Percentiles rank a stretch among this genome's conserved stretches.
These are phyloP conservation scores for Choristoneura rosaceana DNA, from an alignment of 2,888 invertebrate species.

Conservation along the genomic window DNA sequence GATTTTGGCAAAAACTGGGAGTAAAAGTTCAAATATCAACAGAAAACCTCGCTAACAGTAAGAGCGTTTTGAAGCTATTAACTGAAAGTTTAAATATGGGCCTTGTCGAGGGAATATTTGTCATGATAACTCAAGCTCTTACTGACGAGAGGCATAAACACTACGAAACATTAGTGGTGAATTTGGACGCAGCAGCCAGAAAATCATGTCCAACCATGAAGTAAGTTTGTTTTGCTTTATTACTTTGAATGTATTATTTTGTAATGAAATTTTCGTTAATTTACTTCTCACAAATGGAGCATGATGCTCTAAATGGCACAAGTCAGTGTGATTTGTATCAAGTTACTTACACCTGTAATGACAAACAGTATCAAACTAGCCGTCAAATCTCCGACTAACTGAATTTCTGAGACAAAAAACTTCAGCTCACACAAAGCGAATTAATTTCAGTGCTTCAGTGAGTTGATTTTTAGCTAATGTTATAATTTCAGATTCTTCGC, in stretches of 20 bases:
- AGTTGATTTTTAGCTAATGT: background rate
- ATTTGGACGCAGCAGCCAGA: conserved; percentile 52
- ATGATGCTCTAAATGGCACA: no score
- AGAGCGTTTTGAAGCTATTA: conserved; percentile 46
- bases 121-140: conserved; percentile 42
- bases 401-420: no score
- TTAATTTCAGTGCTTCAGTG: background rate
- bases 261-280: no score
- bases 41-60: conserved; percentile 32
- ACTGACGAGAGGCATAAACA: conserved; percentile 39
- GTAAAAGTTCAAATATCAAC: conserved; percentile 44
- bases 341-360: no score
- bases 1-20: conserved; percentile 50
- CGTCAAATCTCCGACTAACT: no score
- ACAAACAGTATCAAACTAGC: no score
- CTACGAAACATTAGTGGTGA: conserved; percentile 40
- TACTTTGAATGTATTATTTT: background rate
- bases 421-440: no score
- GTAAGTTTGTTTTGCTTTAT: conserved; percentile 47
- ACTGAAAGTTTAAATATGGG: conserved; percentile 47
- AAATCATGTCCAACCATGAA: conserved; percentile 52
- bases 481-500: conserved; percentile 33
- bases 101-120: conserved; percentile 53
- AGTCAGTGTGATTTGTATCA: no score
- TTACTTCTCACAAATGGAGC: no score